These are phyloP conservation scores for Phaenicophaeus curvirostris DNA, from an alignment of 2,797 vertebrate species.

Conservation along the genomic window DNA sequence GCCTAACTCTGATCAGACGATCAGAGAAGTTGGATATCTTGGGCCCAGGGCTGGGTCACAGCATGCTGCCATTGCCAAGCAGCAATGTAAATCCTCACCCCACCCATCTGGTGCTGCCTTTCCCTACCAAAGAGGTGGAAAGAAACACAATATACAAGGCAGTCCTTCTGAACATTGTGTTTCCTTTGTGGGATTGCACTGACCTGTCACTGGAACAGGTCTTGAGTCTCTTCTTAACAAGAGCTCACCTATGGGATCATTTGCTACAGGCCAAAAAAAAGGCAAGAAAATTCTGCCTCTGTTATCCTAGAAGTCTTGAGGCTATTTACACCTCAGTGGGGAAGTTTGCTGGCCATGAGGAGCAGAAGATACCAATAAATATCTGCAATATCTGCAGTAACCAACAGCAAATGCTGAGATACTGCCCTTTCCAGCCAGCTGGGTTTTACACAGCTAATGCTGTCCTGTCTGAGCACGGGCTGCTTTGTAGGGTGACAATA, in stretches of 20 bases:
- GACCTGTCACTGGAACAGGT: fast-evolving
- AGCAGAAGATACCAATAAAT: neutral
- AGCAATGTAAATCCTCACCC: neutral
- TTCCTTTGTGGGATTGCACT: neutral
- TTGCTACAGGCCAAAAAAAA: neutral
- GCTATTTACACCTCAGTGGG: neutral
- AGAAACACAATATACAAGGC: neutral
- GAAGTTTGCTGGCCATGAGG: neutral
- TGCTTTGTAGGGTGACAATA: neutral
- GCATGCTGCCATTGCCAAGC: neutral
- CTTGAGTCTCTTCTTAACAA: neutral
- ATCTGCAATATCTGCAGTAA: neutral
- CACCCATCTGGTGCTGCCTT: neutral
- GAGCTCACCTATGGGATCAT: neutral
- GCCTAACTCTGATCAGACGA: neutral
- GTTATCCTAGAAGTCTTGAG: neutral
- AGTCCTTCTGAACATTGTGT: neutral
- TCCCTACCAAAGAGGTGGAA: neutral
- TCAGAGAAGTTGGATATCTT: neutral
- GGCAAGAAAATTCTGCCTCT: neutral
- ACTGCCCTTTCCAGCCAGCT: neutral
- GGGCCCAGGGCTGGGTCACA: neutral
- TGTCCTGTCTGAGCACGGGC: neutral
- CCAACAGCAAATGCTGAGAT: neutral
- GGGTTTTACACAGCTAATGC: neutral